These are phyloP conservation scores for Plodia interpunctella DNA, from an alignment of 1,140 invertebrate species.

Conservation along the genomic window DNA sequence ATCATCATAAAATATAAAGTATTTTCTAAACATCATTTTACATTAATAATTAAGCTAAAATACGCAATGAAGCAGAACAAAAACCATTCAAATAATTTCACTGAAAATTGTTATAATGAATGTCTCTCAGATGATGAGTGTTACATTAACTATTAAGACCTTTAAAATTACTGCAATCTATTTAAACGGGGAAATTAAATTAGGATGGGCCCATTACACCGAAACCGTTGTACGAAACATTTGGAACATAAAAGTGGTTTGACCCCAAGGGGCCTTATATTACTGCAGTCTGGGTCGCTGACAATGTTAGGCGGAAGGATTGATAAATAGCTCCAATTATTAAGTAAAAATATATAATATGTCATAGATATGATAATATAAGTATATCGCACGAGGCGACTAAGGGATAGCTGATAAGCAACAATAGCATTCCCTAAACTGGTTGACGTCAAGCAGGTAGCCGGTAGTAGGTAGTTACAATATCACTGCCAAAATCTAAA, in stretches of 20 bases:
- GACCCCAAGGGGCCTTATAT: background rate
- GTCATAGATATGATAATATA: too few relatives aligned
- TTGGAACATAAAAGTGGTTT: background rate
- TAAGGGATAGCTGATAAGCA: too few relatives aligned
- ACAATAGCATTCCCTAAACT: too few relatives aligned
- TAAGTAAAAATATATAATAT: too few relatives aligned
- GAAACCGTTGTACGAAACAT: slow-evolving; percentile 4
- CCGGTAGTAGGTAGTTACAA: too few relatives aligned
- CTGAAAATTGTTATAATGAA: background rate
- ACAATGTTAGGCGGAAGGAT: background rate
- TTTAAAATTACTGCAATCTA: slow-evolving; percentile 1
- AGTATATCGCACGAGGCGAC: too few relatives aligned
- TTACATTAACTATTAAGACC: slow-evolving; percentile 5
- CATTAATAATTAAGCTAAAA: too few relatives aligned
- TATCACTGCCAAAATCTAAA: too few relatives aligned
- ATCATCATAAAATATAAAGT: too few relatives aligned
- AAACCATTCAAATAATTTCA: background rate
- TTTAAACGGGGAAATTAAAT: slow-evolving; percentile 4
- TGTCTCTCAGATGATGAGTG: background rate
- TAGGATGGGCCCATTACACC: background rate
- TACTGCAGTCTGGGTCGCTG: background rate
- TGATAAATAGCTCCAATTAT: too few relatives aligned
- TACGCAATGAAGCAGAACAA: background rate
- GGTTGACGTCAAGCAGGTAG: too few relatives aligned
- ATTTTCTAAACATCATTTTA: too few relatives aligned